phyloP scores from a whole-genome alignment of 1,140 invertebrate genomes.

The Lysiphlebus fabarum region DNA sequence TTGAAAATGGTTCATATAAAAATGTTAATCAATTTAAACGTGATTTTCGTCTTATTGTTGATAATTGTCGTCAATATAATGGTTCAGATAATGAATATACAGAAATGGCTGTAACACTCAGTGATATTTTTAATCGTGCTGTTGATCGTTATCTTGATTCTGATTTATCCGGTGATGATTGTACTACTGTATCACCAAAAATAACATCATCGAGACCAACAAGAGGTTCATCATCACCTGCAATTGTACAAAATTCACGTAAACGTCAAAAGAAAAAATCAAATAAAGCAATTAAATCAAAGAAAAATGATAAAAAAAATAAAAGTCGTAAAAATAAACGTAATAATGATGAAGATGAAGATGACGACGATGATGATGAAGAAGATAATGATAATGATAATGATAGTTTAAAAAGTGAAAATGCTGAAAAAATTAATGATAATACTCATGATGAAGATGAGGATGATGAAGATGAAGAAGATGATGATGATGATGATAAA shows the following conservation, averaged over 20 bases:
- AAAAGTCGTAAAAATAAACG: conserved; percentile 35
- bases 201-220: conserved; percentile 36
- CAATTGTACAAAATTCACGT: conserved; percentile 38
- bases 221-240: conserved; percentile 36
- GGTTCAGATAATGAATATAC: conserved; percentile 89
- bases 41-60: conserved; percentile 86
- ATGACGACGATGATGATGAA: conserved; percentile 50
- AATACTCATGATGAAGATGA: conserved; percentile 27
- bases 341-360: conserved; percentile 38
- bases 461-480: conserved; percentile 20
- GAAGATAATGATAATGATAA: conserved; percentile 50
- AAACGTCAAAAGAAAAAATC: conserved; percentile 43
- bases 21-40: conserved; percentile 76
- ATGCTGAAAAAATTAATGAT: conserved; percentile 21
- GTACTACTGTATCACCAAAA: conserved; percentile 31
- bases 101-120: conserved; percentile 79
- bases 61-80: conserved; percentile 89
- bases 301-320: conserved; percentile 40
- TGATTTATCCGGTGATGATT: conserved; percentile 70
- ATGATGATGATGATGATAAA: conserved; percentile 22
- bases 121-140: conserved; percentile 73
- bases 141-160: conserved; percentile 78
- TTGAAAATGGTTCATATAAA: conserved; percentile 77
- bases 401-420: conserved; percentile 27
- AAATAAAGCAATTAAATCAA: conserved; percentile 46